Base-by-base conservation (phyloP, 2,113 vertebrate species). In the Turnix velox region DNA sequence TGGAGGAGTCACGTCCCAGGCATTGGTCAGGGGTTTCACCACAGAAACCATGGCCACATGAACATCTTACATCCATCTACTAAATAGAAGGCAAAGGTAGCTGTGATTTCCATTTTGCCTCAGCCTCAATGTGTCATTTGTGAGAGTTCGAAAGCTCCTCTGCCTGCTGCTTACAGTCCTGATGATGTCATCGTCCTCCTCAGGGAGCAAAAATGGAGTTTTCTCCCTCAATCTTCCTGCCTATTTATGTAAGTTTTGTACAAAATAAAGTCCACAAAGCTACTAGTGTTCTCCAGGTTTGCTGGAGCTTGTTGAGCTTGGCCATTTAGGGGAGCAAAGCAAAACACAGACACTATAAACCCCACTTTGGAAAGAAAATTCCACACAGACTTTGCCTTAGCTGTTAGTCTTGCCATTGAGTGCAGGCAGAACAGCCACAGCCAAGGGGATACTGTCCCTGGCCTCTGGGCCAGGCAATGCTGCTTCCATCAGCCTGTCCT, bases 361-460 rank as follows among this genome's bases (percentile, higher is more conserved):
- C 12, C 35, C 1, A 0, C 49, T 72, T 65, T 8, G 8, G 28
- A 24, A 58, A 73, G 49, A 66, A 58, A 75, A 43, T 12, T 23
- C 23, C 28, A 37, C 23, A 14, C 22, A 28, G n/a, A 7, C 24
- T 20, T 27, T 42, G 27, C 18, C 43, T 73, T 48, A 37, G 37
- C 27, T 49, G 22, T 27, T 15, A 35, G 67, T 23, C 43, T 42
- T 73, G n/a, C 7, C 55, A 23, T 28, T 7, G 57, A 9, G 13
- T 1, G 3, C n/a, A 28, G 31, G 43, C 27, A 37, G 37, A 46
- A 40, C 9, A 1, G 0, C 18, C 1, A 0, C 49, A 30, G 49
- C 49, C 2, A 3, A 58, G 23, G 52, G 30, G 23, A 57, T 30
- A 23, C 1, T 2, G 30, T 33, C 33, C 35, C 33, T 2, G 9